Base-by-base conservation (phyloP, 1,140 invertebrate genomes). In the Drosophila ercepeae region DNA sequence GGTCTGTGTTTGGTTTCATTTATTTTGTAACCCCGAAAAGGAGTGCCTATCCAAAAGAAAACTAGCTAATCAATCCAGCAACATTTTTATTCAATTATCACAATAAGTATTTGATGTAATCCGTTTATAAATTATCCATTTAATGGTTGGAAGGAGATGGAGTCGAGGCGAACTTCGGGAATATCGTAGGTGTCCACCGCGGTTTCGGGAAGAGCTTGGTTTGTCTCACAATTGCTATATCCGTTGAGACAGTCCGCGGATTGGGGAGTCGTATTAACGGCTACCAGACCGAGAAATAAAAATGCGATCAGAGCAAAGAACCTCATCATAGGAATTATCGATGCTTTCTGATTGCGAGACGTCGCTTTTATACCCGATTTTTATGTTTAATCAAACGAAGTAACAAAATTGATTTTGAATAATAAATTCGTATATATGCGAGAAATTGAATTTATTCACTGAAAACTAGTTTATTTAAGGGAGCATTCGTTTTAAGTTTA, bases 381-480 rank as follows among this genome's bases (percentile, higher is more conserved):
- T 39, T 16, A 39, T 39, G 36, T 39, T 39, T 39, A 6, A 39
- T 16, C 36, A 39, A 39, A 39, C 36, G 16, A 39, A 39, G 14
- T 16, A 39, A 32, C 29, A 9, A 32, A 32, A 32, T 32, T 32
- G 29, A 32, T 32, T 32, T 32, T 32, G 29, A 32, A 32, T 32
- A 32, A 32, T 32, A 23, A 49, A 46, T 50, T 32, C 11, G 29
- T 19, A 44, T 49, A 11, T 58, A 44, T 27, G 29, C 29, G 29
- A 32, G 29, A 32, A 32, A 32, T 32, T 32, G 29, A 32, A 14
- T 39, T 39, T 5, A 14, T 39, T 39, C 4, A 39, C 5, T 39
- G 13, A 16, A 14, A 39, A 39, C 36, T 14, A 16, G 36, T 39
- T 39, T 39, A 39, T 9, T 32, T 32, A 32, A 32, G 29, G 29